Base-by-base conservation (phyloP, 2,888 invertebrate species). In the Arenicola marina region DNA sequence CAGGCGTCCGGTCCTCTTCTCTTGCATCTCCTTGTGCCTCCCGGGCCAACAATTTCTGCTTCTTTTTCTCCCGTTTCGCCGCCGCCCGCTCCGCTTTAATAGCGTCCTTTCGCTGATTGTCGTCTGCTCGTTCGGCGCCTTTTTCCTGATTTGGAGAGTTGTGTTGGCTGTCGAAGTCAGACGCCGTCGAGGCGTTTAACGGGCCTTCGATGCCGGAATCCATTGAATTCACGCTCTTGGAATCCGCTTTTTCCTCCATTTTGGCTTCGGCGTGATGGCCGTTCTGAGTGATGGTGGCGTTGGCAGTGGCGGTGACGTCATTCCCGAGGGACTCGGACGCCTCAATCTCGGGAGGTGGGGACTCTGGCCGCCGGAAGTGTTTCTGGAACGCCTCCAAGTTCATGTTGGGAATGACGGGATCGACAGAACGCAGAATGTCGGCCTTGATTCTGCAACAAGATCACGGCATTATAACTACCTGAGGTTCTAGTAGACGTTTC, bases 401-500 rank as follows among this genome's bases (percentile, higher is more conserved):
- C 48, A 89, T 86, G 76, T 90, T 91, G 15, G 92, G 91, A 71
- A 93, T 91, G n/a, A 90, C 87, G 0, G 92, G 90, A 81, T 94
- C 93, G 0, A 94, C 92, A 54, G 91, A 88, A 59, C 77, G 73
- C 4, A 77, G 76, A 2, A 71, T 71, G 44, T 79, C 78, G 18
- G 81, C 71, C 63, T 83, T 81, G 56, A 85, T 84, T 73, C 85
- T 84, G 74, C 21, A 74, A 62, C 21, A 28, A 2, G 7, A 53
- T 7, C 7, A 53, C 29, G 21, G 11, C 31, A n/a, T n/a, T n/a
- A n/a, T n/a, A n/a, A n/a, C n/a, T n/a, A n/a, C n/a, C n/a, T n/a
- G n/a, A n/a, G n/a, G n/a, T n/a, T n/a, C n/a, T n/a, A n/a, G n/a
- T n/a, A n/a, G n/a, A n/a, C n/a, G n/a, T n/a, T n/a, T n/a, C n/a